Conservation (phyloP, 2,888 invertebrate genomes). For the Eremobia ochroleuca region DNA sequence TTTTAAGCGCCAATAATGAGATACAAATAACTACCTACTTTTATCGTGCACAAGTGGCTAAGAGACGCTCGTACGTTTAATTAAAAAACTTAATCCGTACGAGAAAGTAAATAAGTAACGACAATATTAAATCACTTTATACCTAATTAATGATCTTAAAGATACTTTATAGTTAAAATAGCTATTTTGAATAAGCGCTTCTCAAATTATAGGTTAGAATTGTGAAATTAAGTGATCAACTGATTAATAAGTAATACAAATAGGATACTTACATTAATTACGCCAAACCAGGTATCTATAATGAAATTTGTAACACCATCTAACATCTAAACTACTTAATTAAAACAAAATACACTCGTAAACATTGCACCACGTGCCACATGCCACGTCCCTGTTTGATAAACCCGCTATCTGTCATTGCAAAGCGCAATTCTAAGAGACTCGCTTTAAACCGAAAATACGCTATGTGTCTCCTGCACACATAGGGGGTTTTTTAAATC, state of each 20-base stretch:
- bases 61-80: slow-evolving; percentile 5
- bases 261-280: slow-evolving; percentile 15
- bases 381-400: slow-evolving; percentile 13
- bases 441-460: slow-evolving; percentile 9
- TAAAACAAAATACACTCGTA: slow-evolving; percentile 2
- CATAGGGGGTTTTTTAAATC: slow-evolving; percentile 21
- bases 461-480: slow-evolving; percentile 25
- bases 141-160: slow-evolving; percentile 16
- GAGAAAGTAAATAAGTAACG: slow-evolving; percentile 7
- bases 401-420: slow-evolving; percentile 22
- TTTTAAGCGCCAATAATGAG: slow-evolving; percentile 6
- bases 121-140: slow-evolving; percentile 12
- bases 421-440: slow-evolving; percentile 11
- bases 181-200: slow-evolving; percentile 13
- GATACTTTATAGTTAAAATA: slow-evolving; percentile 19
- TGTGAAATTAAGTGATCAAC: slow-evolving; percentile 10
- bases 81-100: slow-evolving; percentile 14
- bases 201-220: slow-evolving; percentile 13
- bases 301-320: slow-evolving; percentile 13
- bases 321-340: slow-evolving; percentile 16
- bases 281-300: slow-evolving; percentile 12
- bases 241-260: slow-evolving; percentile 17
- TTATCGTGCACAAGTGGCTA: slow-evolving; percentile 7
- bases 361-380: slow-evolving; percentile 13
- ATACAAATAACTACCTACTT: slow-evolving; percentile 13